These are phyloP conservation scores for Calliopum simillimum DNA, from an alignment of 2,888 invertebrate species.

Conservation along the genomic window DNA sequence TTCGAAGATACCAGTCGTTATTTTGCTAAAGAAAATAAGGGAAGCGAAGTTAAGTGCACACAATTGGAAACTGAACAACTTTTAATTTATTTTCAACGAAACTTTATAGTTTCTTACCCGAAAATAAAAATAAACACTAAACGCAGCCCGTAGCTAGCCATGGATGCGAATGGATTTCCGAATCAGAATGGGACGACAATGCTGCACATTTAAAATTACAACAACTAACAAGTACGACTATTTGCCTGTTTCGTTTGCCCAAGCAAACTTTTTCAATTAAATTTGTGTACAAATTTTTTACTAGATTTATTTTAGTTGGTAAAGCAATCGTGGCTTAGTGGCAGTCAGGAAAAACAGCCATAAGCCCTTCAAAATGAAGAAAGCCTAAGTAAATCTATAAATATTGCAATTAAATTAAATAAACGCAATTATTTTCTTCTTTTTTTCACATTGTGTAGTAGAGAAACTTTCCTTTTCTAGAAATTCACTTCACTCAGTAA, in stretches of 20 bases:
- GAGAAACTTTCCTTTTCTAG: too few relatives aligned
- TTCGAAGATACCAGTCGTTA: not conserved
- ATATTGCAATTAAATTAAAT: not conserved
- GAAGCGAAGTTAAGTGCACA: constrained; percentile 24
- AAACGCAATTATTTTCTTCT: too few relatives aligned
- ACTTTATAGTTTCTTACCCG: constrained; percentile 36
- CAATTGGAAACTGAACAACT: constrained; percentile 27
- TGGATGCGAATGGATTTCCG: not conserved
- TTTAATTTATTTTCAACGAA: constrained; percentile 41
- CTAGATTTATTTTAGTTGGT: constrained; percentile 23
- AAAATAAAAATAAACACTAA: constrained; percentile 31
- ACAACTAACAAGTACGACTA: not conserved
- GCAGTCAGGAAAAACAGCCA: not conserved
- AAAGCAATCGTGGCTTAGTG: constrained; percentile 8
- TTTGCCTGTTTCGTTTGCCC: constrained; percentile 28
- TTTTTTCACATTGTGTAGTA: too few relatives aligned
- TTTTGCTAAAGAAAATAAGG: constrained; percentile 19
- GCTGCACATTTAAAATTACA: constrained; percentile 23
- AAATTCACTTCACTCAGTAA: too few relatives aligned
- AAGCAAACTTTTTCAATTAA: constrained; percentile 39
- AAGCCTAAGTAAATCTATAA: not conserved
- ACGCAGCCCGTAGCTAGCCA: not conserved
- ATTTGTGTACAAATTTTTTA: constrained; percentile 27
- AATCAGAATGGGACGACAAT: not conserved
- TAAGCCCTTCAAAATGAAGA: not conserved